Base-by-base conservation (phyloP, 2,888 invertebrate species). In the Lasioglossum figueresi region DNA sequence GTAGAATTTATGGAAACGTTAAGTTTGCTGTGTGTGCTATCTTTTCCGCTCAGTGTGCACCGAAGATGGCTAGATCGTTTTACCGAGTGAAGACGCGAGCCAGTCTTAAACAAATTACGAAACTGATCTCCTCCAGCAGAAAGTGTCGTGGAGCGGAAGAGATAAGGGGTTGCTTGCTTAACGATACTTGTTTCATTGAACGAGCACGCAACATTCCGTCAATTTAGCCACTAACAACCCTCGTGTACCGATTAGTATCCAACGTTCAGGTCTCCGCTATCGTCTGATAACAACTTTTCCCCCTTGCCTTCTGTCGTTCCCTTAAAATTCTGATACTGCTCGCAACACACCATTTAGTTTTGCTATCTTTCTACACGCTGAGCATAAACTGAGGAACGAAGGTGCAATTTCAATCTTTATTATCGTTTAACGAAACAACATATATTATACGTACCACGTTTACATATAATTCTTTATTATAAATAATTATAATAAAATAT, bases 61-160 rank as follows among this genome's bases (percentile, higher is more conserved):
- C 4, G 70, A n/a, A 66, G 37, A 37, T 34, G 43, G 14, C 16
- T 72, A 70, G 43, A 56, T 31, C 68, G 52, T 5, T 71, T 79
- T 56, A 56, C 52, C 63, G 63, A 10, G n/a, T 31, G 40, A 34
- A 45, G 63, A 59, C 37, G 37, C 37, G 76, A 59, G 45, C 59
- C 74, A 59, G 52, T 70, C 43, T 73, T 74, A 79, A 76, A 52
- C 37, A 74, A 81, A 86, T 82, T 76, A 75, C 78, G 70, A 66
- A 78, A 71, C 72, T 43, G 79, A 82, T 79, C 79, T 68, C 27
- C 81, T 71, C 66, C 68, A 66, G 52, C n/a, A 19, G 80, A 79
- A 76, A 74, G 45, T 63, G 78, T 82, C 75, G 52, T 56, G 73
- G 75, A 79, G 87, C 84, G 87, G 88, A 88, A 88, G 88, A 88